Percentiles rank a stretch among this genome's conserved stretches.
Evolutionary conservation across 2,113 vertebrate species (phyloP).

Genomic region (Argyrosomus japonicus): DNA sequence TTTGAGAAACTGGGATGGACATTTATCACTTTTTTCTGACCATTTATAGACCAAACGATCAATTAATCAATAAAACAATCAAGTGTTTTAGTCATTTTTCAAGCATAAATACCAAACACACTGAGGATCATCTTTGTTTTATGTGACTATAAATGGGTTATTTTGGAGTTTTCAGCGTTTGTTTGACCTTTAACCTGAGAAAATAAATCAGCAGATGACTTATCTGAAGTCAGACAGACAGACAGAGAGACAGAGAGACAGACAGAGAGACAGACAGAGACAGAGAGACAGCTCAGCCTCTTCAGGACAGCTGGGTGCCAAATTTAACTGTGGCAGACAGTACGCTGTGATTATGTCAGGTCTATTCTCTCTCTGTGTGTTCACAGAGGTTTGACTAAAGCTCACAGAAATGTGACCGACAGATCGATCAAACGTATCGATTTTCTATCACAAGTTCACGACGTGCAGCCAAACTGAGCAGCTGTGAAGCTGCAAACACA

Average conservation of each 20-base stretch:
- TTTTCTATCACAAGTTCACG: neutral
- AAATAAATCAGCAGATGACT: too few relatives aligned
- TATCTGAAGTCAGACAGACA: too few relatives aligned
- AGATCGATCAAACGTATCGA: neutral
- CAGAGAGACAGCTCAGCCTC: conserved; percentile 14
- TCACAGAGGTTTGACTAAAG: neutral
- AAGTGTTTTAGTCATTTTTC: too few relatives aligned
- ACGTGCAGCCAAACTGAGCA: neutral
- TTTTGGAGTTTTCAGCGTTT: too few relatives aligned
- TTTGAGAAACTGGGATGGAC: too few relatives aligned
- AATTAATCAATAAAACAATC: too few relatives aligned
- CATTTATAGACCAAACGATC: too few relatives aligned
- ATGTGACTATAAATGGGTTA: too few relatives aligned
- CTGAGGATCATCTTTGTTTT: too few relatives aligned
- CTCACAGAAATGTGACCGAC: neutral
- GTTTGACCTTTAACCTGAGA: too few relatives aligned
- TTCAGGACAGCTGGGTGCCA: conserved; percentile 74
- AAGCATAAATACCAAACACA: too few relatives aligned
- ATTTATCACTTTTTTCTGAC: too few relatives aligned
- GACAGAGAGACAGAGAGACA: neutral
- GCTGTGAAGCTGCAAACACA: neutral
- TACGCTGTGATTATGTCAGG: conserved; percentile 57
- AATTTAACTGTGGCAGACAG: conserved; percentile 75
- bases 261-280: neutral
- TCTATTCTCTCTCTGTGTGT: conserved; percentile 54